These are phyloP conservation scores for Gallinago jamesoni DNA, from an alignment of 2,113 vertebrate species.

Conservation along the genomic window DNA sequence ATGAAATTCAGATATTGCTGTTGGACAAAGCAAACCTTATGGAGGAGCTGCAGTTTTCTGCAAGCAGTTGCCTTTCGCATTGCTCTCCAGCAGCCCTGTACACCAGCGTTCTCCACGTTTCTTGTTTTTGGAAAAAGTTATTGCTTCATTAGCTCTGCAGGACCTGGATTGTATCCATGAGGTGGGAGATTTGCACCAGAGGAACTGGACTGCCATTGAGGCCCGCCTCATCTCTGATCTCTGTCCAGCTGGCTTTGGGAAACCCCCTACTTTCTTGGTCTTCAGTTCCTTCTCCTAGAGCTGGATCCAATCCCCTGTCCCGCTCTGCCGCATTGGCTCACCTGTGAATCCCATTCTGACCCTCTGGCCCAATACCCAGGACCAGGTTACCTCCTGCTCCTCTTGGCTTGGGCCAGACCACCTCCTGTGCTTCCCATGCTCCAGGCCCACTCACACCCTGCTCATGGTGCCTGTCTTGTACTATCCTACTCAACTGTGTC, in stretches of 20 bases:
- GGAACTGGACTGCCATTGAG: background rate
- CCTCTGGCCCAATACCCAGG: background rate
- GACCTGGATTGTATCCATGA: background rate
- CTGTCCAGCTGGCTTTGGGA: background rate
- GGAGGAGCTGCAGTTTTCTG: background rate
- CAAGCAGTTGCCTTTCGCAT: background rate
- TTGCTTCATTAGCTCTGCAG: background rate
- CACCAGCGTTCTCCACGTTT: fast-evolving
- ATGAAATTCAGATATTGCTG: background rate
- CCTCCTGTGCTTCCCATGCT: background rate
- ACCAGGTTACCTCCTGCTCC: background rate
- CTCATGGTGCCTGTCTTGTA: background rate
- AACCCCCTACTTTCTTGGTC: background rate
- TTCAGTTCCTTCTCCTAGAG: background rate
- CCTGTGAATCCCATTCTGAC: background rate
- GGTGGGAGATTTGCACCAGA: background rate
- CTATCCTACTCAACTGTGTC: background rate
- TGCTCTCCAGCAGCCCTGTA: background rate
- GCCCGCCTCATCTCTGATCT: background rate
- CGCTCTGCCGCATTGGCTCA: fast-evolving
- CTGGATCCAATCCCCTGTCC: background rate
- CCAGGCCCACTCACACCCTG: fast-evolving
- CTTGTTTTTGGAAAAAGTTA: background rate
- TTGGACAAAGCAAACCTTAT: background rate
- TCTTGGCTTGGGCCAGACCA: background rate